These are phyloP conservation scores for Agrilus mali DNA, from an alignment of 2,888 invertebrate genomes.

Conservation along the genomic window DNA sequence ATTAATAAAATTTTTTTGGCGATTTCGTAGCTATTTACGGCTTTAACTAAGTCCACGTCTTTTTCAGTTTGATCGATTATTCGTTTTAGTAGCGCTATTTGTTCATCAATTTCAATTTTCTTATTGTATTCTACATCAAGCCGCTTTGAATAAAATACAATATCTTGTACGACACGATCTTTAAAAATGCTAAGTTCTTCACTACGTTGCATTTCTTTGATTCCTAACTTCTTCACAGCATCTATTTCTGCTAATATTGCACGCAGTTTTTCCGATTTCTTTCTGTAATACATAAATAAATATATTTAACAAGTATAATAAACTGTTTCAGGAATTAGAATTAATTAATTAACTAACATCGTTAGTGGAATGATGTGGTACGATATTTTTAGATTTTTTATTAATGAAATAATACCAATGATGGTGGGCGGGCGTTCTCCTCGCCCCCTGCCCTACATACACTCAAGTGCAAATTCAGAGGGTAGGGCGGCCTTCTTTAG, in stretches of 20 bases:
- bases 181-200: slow-evolving; percentile 49
- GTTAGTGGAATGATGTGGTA: too few relatives aligned
- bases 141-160: slow-evolving; percentile 33
- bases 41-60: slow-evolving; percentile 42
- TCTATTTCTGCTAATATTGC: slow-evolving; percentile 41
- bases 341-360: too few relatives aligned
- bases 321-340: too few relatives aligned
- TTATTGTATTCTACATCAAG: slow-evolving; percentile 42
- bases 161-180: slow-evolving; percentile 44
- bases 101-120: slow-evolving; percentile 37
- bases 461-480: too few relatives aligned
- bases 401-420: too few relatives aligned
- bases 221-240: slow-evolving; percentile 50
- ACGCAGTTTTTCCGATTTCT: slow-evolving; percentile 33
- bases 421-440: too few relatives aligned
- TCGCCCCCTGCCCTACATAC: too few relatives aligned
- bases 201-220: slow-evolving; percentile 54
- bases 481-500: too few relatives aligned
- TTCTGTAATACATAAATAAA: slow-evolving; percentile 31
- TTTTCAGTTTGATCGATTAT: slow-evolving; percentile 49
- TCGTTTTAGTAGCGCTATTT: slow-evolving; percentile 41
- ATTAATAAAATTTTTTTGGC: background rate
- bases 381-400: too few relatives aligned
- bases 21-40: slow-evolving; percentile 12
- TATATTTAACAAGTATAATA: too few relatives aligned